Percentiles rank a stretch among this genome's conserved stretches.
These are phyloP conservation scores for Sepiola atlantica DNA, from an alignment of 2,888 invertebrate genomes.

Conservation along the genomic window DNA sequence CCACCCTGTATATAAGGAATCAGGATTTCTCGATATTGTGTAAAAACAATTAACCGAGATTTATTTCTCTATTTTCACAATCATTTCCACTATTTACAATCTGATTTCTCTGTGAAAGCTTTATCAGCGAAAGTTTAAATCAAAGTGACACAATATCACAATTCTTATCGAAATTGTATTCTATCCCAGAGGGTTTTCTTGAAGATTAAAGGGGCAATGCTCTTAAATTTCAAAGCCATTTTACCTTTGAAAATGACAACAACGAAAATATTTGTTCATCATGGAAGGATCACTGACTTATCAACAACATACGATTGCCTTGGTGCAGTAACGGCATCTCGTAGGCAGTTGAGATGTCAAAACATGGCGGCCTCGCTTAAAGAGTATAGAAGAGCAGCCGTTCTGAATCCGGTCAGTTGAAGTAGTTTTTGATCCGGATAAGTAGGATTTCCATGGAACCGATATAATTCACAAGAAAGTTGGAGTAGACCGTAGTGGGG, in stretches of 20 bases:
- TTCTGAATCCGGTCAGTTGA: neutral
- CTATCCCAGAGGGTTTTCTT: neutral
- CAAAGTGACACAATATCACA: neutral
- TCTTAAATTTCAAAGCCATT: neutral
- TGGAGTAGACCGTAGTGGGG: neutral
- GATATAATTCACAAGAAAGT: neutral
- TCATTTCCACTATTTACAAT: neutral
- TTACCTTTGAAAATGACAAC: conserved; percentile 16
- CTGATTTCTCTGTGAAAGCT: neutral
- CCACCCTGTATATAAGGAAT: too few relatives aligned
- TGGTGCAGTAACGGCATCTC: neutral
- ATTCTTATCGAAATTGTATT: neutral
- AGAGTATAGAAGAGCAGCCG: neutral
- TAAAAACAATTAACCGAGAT: too few relatives aligned
- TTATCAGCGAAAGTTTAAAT: neutral
- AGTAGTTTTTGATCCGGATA: neutral
- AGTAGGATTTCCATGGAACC: neutral
- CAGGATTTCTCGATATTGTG: too few relatives aligned
- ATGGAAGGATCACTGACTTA: neutral
- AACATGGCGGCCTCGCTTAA: neutral
- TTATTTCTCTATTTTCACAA: neutral
- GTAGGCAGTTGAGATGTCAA: neutral
- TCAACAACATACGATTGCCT: neutral
- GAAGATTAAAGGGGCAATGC: neutral
- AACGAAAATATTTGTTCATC: neutral